Base-by-base conservation (phyloP, 2,113 vertebrate genomes). In the Salvelinus sp. region DNA sequence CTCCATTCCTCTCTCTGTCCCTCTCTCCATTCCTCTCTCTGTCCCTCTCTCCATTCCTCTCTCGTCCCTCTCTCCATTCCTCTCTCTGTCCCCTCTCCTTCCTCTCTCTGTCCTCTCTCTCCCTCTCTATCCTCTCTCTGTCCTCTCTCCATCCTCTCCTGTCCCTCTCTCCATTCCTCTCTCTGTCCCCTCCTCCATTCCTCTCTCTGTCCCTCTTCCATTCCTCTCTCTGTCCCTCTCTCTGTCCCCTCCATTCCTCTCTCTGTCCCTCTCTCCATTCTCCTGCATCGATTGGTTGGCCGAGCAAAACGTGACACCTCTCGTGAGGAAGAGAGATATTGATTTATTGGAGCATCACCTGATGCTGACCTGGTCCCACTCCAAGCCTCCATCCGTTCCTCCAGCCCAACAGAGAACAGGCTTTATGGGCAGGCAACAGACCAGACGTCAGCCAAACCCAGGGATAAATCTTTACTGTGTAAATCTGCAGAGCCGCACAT, bases 401-500 rank as follows among this genome's bases (percentile, higher is more conserved):
- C 58, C 28, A 5, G 20, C 60, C 14, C 9, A 4, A 10, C 30
- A 60, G 18, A 33, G 28, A 62, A 38, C 50, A 44, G 44, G 23
- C 30, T 62, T 62, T 57, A 57, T 57, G 54, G 54, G 75, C 9
- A 44, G 38, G 38, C 9, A 44, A 44, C 38, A 44, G 38, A 44
- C 16, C 14, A 54, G 58, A 22, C 58, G n/a, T 16, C n/a, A 30
- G 54, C 50, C 25, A 50, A 47, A 0, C 44, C 7, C 69, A 1
- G n/a, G 5, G n/a, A 22, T 73, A 28, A 78, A 69, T 62, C 50
- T 23, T 33, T 23, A 5, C n/a, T 4, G 2, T 18, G 23, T 58
- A 58, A 81, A 77, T 74, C 69, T 67, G 66, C 79, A 57, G 66
- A 50, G 25, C 7, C 12, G 44, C 70, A 76, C 79, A 73, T 82